A percentile compares a stretch with the other conserved stretches of the same genome.
These are phyloP conservation scores for Tringa solitaria DNA, from an alignment of 2,113 vertebrate genomes.

Conservation along the genomic window DNA sequence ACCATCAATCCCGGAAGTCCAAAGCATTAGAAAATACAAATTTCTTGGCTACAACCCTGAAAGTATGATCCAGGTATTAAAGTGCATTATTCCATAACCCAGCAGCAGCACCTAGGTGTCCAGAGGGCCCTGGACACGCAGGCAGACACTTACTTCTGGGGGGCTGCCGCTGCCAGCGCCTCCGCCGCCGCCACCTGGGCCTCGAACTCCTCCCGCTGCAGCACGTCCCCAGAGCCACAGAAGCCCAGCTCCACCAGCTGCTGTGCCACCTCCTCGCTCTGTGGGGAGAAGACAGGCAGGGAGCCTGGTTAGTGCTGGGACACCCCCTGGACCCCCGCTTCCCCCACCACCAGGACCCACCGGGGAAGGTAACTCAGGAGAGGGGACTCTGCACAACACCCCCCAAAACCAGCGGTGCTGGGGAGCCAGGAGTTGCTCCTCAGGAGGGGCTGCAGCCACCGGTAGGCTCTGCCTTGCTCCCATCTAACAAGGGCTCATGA, in stretches of 20 bases:
- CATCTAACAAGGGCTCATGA: fast-evolving
- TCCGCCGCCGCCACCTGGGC: conserved; percentile 73
- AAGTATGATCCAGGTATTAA: background rate
- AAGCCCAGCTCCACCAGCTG: conserved; percentile 84
- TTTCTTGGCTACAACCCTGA: no score
- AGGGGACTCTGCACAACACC: background rate
- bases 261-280: conserved; percentile 80
- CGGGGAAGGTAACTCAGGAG: fast-evolving
- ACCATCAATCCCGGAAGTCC: fast-evolving
- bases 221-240: conserved; percentile 74
- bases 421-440: no score
- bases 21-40: fast-evolving
- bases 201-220: conserved; percentile 82
- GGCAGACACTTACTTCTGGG: conserved; percentile 74
- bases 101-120: fast-evolving
- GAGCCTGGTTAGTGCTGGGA: fast-evolving
- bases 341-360: background rate
- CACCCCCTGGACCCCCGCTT: no score
- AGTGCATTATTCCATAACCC: background rate
- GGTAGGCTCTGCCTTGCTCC: background rate
- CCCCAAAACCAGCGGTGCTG: fast-evolving
- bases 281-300: background rate
- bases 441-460: background rate
- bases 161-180: conserved; percentile 67
- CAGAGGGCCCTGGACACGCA: no score